These are phyloP conservation scores for Anser cygnoides DNA, from an alignment of 2,113 vertebrate genomes.

Conservation along the genomic window DNA sequence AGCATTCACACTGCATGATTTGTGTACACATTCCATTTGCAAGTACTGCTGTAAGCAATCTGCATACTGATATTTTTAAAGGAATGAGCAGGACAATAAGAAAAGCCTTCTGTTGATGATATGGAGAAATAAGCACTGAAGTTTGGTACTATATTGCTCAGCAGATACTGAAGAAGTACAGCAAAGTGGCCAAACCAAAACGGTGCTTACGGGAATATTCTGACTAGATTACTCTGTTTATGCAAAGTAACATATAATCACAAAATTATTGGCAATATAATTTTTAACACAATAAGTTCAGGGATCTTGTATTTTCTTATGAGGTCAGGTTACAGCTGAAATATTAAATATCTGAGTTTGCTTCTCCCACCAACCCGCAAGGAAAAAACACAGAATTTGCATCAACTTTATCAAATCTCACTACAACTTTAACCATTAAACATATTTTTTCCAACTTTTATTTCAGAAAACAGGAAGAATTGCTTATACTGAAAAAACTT, in stretches of 20 bases:
- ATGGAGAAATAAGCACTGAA: constrained; percentile 18
- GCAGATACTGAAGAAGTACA: constrained; percentile 7
- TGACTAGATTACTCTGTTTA: constrained; percentile 17
- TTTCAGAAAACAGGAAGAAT: constrained; percentile 59
- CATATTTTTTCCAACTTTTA: neutral
- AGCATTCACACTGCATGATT: constrained; percentile 28
- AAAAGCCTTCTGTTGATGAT: constrained; percentile 52
- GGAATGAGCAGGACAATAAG: constrained; percentile 43
- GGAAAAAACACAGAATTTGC: constrained; percentile 3
- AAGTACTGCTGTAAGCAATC: constrained; percentile 42
- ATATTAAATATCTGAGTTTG: constrained; percentile 13
- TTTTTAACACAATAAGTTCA: constrained; percentile 6
- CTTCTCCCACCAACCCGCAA: neutral
- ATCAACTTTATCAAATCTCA: constrained; percentile 46
- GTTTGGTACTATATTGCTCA: constrained; percentile 45
- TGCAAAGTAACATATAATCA: neutral
- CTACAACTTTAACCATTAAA: neutral
- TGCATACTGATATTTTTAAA: constrained; percentile 25
- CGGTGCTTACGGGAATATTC: neutral
- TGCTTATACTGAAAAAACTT: constrained; percentile 51
- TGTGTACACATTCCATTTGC: constrained; percentile 42
- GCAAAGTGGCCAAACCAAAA: constrained; percentile 16
- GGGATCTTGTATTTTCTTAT: neutral
- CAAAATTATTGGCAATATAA: constrained; percentile 22
- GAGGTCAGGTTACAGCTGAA: neutral